Evolutionary conservation across 1,140 invertebrate genomes (phyloP), one percentile per base, ranked within the genome.

Genomic region (Heliconius himera): DNA sequence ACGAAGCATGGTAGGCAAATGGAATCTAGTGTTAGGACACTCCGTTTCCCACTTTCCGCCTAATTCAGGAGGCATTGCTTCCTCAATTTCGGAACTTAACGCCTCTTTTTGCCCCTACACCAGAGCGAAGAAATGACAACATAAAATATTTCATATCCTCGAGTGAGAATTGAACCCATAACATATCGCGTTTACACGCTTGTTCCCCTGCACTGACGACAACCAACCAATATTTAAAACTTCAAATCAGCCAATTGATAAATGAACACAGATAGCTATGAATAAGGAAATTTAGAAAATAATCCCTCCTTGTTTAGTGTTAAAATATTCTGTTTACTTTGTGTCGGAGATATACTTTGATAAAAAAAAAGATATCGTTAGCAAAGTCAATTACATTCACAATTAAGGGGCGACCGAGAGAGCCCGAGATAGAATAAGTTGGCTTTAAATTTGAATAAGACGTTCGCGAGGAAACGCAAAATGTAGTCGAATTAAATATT

Each of bases 391-490:
- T 80, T 80, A 80, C 74, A 76, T 76, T 76, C 73, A 73, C 36
- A 80, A 76, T 80, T 80, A 80, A 76, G 79, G 71, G 74, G 54
- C 77, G 9, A 56, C 60, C 60, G 60, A 29, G 60, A 66, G 79
- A 73, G 49, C 33, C 70, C 46, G 79, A 70, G 74, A 76, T 76
- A 66, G 70, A 74, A 80, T 76, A 79, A 74, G 78, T 79, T 75
- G 56, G 60, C 71, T 76, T 76, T 73, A 66, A 80, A 80, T 80
- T 80, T 76, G 74, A 74, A 80, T 80, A 80, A 80, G 74, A 73
- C 60, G 71, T 74, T 78, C 46, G 60, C 60, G 60, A 66, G 60
- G 38, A 70, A 76, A 60, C 60, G 49, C 41, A 66, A 70, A 66
- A 66, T 41, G 60, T 76, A 70, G 60, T 26, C 6, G 26, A 76